Base-by-base conservation (phyloP, 2,888 invertebrate genomes). In the Trachelus iudaicus region DNA sequence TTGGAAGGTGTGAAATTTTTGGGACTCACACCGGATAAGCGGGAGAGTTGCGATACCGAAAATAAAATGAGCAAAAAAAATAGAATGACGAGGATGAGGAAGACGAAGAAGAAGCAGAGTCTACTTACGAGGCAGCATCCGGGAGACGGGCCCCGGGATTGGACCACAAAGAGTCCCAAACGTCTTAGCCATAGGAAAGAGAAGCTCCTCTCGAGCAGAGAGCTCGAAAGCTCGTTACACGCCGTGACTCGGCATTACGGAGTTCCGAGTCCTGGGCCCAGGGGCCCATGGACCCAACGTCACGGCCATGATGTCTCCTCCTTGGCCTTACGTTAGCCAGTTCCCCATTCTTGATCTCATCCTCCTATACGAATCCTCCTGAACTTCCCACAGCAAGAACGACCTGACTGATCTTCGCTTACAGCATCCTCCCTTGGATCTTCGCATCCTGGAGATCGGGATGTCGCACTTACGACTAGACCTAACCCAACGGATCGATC, bases 201-300 rank as follows among this genome's bases (percentile, higher is more conserved):
- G 77, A 73, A 74, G 77, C 80, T 79, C 56, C 77, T 79, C 77
- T 77, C 68, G 75, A 69, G 75, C 30, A 75, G 37, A 75, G 37
- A 40, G 79, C 76, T 75, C 73, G 40, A 76, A 73, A 78, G 76
- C 77, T 76, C 69, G 69, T 78, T 78, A 78, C 78, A 34, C 71
- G 68, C 75, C 30, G 78, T 78, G 78, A 78, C 78, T 78, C 75
- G 69, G 78, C 75, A 75, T 71, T 75, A 37, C 74, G 30, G 79
- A 78, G 76, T 82, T 82, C 84, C 82, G 78, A 77, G 77, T 81
- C 81, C 79, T 79, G 77, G 79, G 75, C 75, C 75, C 69, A 74
- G 71, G 71, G 73, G 79, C 78, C 76, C 74, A 69, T 40, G 40
- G 40, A 13, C 40, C 40, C 40, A 40, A 40, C 40, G 40, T 40